Evolutionary conservation across 2,113 vertebrate species (phyloP).

Genomic region (Tiliqua scincoides): DNA sequence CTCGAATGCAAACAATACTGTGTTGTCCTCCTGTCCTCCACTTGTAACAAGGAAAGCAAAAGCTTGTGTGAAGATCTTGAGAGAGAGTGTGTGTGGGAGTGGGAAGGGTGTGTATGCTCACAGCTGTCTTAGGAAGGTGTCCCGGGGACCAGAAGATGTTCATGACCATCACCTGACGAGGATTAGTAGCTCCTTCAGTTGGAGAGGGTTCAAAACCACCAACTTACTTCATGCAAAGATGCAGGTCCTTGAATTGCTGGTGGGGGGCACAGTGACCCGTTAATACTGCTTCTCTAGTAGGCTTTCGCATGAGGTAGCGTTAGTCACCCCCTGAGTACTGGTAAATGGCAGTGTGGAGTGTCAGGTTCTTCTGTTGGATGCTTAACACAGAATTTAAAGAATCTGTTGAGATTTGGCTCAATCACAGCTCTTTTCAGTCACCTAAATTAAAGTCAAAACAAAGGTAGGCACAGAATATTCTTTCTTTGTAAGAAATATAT

Average conservation of each 20-base stretch:
- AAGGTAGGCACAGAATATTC: neutral
- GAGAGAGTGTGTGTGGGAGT: neutral
- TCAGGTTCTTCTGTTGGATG: neutral
- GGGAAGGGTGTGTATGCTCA: neutral
- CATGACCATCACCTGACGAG: neutral
- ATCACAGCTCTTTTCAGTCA: neutral
- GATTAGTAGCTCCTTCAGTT: neutral
- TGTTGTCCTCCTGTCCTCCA: slow-evolving; percentile 29
- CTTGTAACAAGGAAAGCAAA: slow-evolving; percentile 1
- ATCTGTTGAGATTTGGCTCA: neutral
- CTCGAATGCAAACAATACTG: slow-evolving; percentile 17
- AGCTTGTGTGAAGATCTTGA: neutral
- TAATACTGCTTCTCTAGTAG: neutral
- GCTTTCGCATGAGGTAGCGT: neutral
- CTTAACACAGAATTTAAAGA: rapidly evolving
- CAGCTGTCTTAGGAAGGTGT: neutral
- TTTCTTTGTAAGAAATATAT: neutral
- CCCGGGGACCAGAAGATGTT: neutral
- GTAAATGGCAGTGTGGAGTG: neutral
- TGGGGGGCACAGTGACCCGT: neutral
- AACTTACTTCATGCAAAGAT: rapidly evolving
- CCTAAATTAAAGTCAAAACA: neutral
- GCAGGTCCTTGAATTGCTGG: neutral
- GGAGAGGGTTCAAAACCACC: neutral
- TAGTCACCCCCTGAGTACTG: rapidly evolving